Conservation (phyloP, 2,113 vertebrate species). For the Sylvilagus bachmani region DNA sequence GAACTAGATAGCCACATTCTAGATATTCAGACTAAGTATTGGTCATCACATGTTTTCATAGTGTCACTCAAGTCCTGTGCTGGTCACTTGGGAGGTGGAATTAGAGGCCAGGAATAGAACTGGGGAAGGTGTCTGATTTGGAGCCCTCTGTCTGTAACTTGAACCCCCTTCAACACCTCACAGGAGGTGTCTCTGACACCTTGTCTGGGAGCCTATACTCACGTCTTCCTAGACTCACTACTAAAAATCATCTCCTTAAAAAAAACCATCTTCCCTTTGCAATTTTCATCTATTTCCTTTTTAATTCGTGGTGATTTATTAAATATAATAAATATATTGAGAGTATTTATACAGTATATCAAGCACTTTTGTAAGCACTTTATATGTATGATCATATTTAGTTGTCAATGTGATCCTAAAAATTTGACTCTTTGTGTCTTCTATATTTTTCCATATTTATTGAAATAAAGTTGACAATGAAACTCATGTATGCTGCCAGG, state of each 20-base stretch:
- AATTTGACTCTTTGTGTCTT: neutral
- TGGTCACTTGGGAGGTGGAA: neutral
- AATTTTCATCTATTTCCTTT: neutral
- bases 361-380: neutral
- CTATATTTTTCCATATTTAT: neutral
- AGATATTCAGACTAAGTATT: neutral
- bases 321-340: neutral
- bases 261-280: slow-evolving; percentile 19
- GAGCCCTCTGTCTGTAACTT: neutral
- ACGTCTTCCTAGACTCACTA: neutral
- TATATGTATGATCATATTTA: neutral
- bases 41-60: neutral
- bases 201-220: neutral
- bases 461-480: neutral
- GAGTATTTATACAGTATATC: neutral
- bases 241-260: neutral
- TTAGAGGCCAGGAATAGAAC: neutral
- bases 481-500: neutral
- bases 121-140: neutral
- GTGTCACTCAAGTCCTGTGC: neutral
- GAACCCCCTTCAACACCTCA: neutral
- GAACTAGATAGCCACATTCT: too few relatives aligned
- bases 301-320: neutral
- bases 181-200: neutral
- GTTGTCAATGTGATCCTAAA: neutral